Percentiles rank a stretch among this genome's conserved stretches.
Conservation (phyloP, 2,888 invertebrate species). For the Synanthedon andrenaeformis region DNA sequence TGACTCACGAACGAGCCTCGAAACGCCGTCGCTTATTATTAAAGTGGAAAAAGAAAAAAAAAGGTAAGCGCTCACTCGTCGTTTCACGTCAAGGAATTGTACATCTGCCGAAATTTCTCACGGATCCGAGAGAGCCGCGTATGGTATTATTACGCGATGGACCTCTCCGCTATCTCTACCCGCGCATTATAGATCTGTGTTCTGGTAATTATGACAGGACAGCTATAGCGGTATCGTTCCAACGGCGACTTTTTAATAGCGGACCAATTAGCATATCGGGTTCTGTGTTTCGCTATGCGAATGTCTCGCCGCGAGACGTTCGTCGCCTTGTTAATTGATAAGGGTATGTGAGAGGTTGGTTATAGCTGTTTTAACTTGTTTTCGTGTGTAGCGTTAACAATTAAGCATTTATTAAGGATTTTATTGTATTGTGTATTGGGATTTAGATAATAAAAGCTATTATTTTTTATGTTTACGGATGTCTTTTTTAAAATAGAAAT, state of each 20-base stretch:
- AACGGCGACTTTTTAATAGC: constrained; percentile 46
- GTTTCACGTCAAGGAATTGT: constrained; percentile 66
- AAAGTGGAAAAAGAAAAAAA: constrained; percentile 45
- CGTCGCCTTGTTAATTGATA: constrained; percentile 7
- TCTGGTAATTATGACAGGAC: constrained; percentile 52
- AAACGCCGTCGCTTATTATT: constrained; percentile 57
- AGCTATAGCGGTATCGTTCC: constrained; percentile 48
- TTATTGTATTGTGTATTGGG: too few relatives aligned
- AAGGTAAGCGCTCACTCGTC: constrained; percentile 63
- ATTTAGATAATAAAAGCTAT: too few relatives aligned
- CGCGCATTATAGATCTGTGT: constrained; percentile 45
- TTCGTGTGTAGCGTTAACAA: too few relatives aligned
- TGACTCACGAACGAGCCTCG: constrained; percentile 54
- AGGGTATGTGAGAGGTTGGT: constrained; percentile 8
- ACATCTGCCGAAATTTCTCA: constrained; percentile 72
- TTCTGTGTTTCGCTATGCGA: constrained; percentile 26
- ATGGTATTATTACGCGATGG: constrained; percentile 60
- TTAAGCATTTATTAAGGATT: too few relatives aligned
- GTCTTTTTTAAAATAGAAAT: too few relatives aligned
- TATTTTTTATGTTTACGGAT: too few relatives aligned
- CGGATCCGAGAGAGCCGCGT: constrained; percentile 40
- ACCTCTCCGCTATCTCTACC: constrained; percentile 47
- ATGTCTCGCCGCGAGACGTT: constrained; percentile 3
- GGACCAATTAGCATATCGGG: constrained; percentile 50
- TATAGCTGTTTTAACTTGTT: constrained; percentile 1